A percentile compares a stretch with the other conserved stretches of the same genome.
phyloP scores from a whole-genome alignment of 35 echinoderm and acorn worm species.

The Lytechinus variegatus region DNA sequence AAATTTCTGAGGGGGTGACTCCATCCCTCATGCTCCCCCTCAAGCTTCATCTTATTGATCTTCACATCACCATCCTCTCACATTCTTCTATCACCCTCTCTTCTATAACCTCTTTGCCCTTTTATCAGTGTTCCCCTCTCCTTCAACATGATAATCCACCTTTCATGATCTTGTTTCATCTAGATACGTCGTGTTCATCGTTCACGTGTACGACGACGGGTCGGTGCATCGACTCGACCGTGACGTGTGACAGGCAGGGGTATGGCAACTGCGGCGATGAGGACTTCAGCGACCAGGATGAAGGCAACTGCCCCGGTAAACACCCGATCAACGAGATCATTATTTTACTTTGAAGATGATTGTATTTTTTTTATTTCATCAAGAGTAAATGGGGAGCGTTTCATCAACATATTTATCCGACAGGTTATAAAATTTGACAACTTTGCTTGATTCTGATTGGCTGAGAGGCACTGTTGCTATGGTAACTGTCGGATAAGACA shows the following conservation, averaged over 20 bases:
- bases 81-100: not conserved
- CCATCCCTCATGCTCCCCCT: too few relatives aligned
- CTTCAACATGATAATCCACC: not conserved
- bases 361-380: too few relatives aligned
- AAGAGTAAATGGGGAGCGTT: too few relatives aligned
- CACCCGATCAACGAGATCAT: not conserved
- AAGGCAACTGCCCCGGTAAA: constrained; percentile 56
- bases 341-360: too few relatives aligned
- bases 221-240: constrained; percentile 62
- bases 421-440: too few relatives aligned
- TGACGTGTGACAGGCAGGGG: constrained; percentile 66
- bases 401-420: too few relatives aligned
- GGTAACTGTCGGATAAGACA: too few relatives aligned
- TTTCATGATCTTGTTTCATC: not conserved
- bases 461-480: too few relatives aligned
- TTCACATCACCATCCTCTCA: not conserved
- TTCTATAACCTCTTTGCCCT: not conserved
- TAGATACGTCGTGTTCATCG: constrained; percentile 27
- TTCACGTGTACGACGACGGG: constrained; percentile 60
- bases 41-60: too few relatives aligned
- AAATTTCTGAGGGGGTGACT: too few relatives aligned
- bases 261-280: constrained; percentile 69
- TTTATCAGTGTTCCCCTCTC: not conserved
- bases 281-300: constrained; percentile 68
- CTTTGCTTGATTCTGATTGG: too few relatives aligned